Evolutionary conservation across 2,113 vertebrate species (phyloP), one percentile per base, ranked within the genome.

Genomic region (Trinectes maculatus): DNA sequence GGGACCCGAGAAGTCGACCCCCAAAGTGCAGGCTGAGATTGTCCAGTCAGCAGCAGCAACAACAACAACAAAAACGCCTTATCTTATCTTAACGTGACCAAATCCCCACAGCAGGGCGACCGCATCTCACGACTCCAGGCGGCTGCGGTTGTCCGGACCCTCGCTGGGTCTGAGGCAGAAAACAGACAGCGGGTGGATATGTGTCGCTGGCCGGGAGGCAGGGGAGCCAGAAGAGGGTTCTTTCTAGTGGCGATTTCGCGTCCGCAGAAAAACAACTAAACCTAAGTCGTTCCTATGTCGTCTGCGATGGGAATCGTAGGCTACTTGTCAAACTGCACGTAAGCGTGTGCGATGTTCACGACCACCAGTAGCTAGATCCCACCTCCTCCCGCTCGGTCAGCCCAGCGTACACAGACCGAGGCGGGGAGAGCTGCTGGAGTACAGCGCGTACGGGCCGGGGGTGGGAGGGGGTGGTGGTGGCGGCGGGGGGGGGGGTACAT

Each of bases 81-180:
- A 63, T 75, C 12, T 60, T 58, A 63, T 75, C 10, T 71, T 4
- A 28, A 25, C 9, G 25, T 66, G 15, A 43, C 34, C 60, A 9
- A 63, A 46, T 1, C 78, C 7, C 53, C 2, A 48, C 59, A 34
- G 65, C 39, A 54, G 49, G 66, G 53, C 52, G 68, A 83, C 70
- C 69, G 59, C 86, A 85, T 83, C 76, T 67, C 80, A 83, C 55
- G 56, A 21, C 42, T 43, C 48, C 39, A 36, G 52, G 18, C 34
- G 40, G 58, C 2, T 40, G 22, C 22, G 59, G 40, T 49, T 10
- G 29, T 28, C 5, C 2, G 21, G 36, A 33, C 4, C 33, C 46
- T 49, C 52, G 24, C 3, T 18, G 58, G 15, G 49, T 60, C 46
- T 33, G 26, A n/a, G 46, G 18, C 13, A 28, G 9, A 43, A 8